phyloP scores from a whole-genome alignment of 2,113 vertebrate genomes.

The Tychaedon coryphoeus region DNA sequence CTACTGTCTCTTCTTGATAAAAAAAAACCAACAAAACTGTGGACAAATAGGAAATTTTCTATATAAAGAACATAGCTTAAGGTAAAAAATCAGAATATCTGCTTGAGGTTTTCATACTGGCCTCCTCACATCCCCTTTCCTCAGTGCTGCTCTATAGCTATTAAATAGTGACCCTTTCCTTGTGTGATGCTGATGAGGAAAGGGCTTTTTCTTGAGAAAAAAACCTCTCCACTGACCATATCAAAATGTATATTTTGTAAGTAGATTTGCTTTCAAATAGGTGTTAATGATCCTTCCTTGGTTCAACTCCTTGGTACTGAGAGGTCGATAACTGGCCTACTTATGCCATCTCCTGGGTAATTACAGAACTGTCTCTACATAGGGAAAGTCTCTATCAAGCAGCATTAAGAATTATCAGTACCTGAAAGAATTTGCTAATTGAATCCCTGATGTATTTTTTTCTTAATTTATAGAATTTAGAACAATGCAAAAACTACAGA shows the following conservation, averaged over 20 bases:
- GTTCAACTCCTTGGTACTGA: neutral
- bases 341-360: slow-evolving; percentile 56
- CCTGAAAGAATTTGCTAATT: neutral
- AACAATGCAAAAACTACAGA: neutral
- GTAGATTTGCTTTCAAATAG: neutral
- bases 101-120: neutral
- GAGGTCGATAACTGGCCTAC: neutral
- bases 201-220: neutral
- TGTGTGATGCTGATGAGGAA: neutral
- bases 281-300: neutral
- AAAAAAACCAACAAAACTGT: neutral
- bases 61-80: neutral
- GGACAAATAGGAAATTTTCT: neutral
- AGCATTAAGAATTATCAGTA: neutral
- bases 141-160: neutral
- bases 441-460: neutral
- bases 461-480: neutral
- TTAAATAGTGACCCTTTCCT: neutral
- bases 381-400: neutral
- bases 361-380: neutral
- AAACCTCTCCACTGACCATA: neutral
- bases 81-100: neutral
- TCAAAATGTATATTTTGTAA: neutral
- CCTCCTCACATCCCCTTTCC: neutral
- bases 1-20: neutral